These are phyloP conservation scores for Rhamnusium bicolor DNA, from an alignment of 2,888 invertebrate genomes.

Conservation along the genomic window DNA sequence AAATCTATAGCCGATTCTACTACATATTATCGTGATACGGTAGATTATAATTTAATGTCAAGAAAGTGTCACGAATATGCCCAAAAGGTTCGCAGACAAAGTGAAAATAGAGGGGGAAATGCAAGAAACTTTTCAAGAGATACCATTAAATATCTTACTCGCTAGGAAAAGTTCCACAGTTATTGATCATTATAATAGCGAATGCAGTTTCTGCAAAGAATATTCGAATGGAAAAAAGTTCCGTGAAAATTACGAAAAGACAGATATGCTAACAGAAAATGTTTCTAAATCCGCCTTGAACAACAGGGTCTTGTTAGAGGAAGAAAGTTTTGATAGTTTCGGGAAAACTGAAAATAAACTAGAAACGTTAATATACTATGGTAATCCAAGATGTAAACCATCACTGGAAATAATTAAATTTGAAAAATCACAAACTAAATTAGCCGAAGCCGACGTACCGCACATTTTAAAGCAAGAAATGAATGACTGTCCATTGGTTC, in stretches of 20 bases:
- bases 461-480: background rate
- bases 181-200: conserved; percentile 32
- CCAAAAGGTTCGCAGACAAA: conserved; percentile 44
- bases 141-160: conserved; percentile 48
- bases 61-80: conserved; percentile 49
- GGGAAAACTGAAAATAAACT: background rate
- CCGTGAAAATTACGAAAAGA: background rate
- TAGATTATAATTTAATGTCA: conserved; percentile 42
- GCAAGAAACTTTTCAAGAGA: conserved; percentile 45
- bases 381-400: background rate
- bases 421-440: background rate
- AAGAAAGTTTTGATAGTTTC: background rate
- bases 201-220: conserved; percentile 29
- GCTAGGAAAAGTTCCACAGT: conserved; percentile 26
- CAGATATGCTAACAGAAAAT: background rate
- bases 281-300: background rate
- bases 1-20: background rate
- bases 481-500: background rate
- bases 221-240: background rate
- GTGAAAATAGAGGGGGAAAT: conserved; percentile 24
- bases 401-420: conserved; percentile 11
- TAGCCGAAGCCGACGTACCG: background rate
- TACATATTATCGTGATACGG: background rate
- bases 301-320: background rate
- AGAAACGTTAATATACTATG: conserved; percentile 12